Evolutionary conservation across 2,888 invertebrate species (phyloP).

Genomic region (Autographa pulchrina): DNA sequence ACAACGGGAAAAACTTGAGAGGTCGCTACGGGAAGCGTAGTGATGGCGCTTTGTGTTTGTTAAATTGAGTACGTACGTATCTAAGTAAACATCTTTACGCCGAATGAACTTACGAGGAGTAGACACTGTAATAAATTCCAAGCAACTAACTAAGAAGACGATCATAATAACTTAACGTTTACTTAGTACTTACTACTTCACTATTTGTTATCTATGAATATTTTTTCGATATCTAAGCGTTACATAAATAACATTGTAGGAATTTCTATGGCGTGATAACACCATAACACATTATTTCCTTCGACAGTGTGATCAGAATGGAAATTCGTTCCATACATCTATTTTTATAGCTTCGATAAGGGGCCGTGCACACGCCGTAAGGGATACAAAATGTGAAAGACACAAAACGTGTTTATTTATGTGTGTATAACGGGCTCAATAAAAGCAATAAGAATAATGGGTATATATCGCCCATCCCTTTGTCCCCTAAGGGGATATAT

Average conservation of each 20-base stretch:
- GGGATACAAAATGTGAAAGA: slow-evolving; percentile 47
- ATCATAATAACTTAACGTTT: not conserved
- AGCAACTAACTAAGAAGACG: not conserved
- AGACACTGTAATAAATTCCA: not conserved
- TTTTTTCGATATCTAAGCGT: not conserved
- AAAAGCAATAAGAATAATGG: slow-evolving; percentile 50
- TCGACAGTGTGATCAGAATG: slow-evolving; percentile 37
- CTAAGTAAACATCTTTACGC: slow-evolving; percentile 28
- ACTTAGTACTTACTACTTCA: not conserved
- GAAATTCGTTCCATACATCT: slow-evolving; percentile 39
- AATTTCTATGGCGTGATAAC: slow-evolving; percentile 12
- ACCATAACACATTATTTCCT: slow-evolving; percentile 15
- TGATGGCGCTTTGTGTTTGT: slow-evolving; percentile 39
- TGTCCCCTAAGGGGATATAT: slow-evolving; percentile 27
- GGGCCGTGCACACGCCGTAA: slow-evolving; percentile 20
- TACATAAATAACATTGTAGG: not conserved
- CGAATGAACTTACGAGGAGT: slow-evolving; percentile 6
- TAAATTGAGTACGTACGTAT: slow-evolving; percentile 34
- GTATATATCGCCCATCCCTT: slow-evolving; percentile 38
- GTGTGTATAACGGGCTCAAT: slow-evolving; percentile 46
- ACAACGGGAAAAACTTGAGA: slow-evolving; percentile 71
- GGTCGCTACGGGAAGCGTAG: slow-evolving; percentile 33
- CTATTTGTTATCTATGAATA: not conserved
- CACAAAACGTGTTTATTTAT: slow-evolving; percentile 55
- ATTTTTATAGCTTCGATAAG: slow-evolving; percentile 51